Percentiles rank a stretch among this genome's conserved stretches.
Conservation (phyloP, 2,113 vertebrate species). For the Melanerpes aurifrons region DNA sequence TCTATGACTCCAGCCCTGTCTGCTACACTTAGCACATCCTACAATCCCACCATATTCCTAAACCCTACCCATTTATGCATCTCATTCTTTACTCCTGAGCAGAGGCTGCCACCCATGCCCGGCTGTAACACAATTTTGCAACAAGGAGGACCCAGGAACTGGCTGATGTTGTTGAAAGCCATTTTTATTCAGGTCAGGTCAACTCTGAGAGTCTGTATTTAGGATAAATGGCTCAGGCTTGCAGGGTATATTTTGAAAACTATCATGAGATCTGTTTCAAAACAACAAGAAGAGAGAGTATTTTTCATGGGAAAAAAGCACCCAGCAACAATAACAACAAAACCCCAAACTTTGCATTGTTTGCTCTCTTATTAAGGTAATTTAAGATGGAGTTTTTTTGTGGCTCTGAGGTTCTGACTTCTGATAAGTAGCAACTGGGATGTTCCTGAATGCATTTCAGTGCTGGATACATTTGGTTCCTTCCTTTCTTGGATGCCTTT, state of each 20-base stretch:
- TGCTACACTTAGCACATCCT: neutral
- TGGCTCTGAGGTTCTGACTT: neutral
- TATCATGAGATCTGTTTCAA: neutral
- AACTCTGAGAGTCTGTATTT: neutral
- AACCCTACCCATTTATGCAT: neutral
- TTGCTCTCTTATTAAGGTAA: neutral
- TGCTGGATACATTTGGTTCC: neutral
- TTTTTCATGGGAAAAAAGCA: neutral
- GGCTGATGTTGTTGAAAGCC: neutral
- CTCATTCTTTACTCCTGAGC: neutral
- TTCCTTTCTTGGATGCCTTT: conserved; percentile 41
- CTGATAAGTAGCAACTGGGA: neutral
- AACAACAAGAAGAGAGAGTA: neutral
- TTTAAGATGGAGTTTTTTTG: neutral
- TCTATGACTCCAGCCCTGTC: neutral
- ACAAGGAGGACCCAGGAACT: neutral
- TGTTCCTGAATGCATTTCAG: neutral
- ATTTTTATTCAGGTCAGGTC: neutral
- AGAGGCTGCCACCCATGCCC: neutral
- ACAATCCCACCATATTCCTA: neutral
- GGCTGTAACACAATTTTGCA: neutral
- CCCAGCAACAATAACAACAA: neutral
- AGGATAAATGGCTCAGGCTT: neutral
- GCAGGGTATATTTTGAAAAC: neutral
- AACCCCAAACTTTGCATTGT: neutral